Evolutionary conservation across 2,113 vertebrate genomes (phyloP).

Genomic region (Siphamia tubifer): DNA sequence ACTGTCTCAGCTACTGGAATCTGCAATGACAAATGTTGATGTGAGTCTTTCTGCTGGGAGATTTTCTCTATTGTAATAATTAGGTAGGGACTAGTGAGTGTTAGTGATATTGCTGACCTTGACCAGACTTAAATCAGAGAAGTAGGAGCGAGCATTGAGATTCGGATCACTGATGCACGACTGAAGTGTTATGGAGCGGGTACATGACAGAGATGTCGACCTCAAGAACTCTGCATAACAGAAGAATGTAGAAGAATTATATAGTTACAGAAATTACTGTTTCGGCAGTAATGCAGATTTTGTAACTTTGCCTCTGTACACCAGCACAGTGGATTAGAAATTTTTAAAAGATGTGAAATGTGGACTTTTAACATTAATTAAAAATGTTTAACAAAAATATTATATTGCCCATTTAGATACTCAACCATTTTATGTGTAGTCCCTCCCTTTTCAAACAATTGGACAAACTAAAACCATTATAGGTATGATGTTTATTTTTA

Average conservation of each 20-base stretch:
- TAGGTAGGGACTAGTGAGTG: neutral
- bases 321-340: too few relatives aligned
- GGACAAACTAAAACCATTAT: too few relatives aligned
- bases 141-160: slow-evolving; percentile 69
- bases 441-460: too few relatives aligned
- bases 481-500: too few relatives aligned
- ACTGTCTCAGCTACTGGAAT: slow-evolving; percentile 43
- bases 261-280: neutral
- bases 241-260: neutral
- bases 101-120: slow-evolving; percentile 50
- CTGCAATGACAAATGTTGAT: slow-evolving; percentile 44
- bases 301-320: too few relatives aligned
- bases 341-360: too few relatives aligned
- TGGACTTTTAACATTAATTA: too few relatives aligned
- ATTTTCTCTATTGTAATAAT: neutral
- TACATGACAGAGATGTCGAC: slow-evolving; percentile 68
- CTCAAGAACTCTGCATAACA: slow-evolving; percentile 74
- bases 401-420: too few relatives aligned
- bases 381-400: too few relatives aligned
- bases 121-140: slow-evolving; percentile 62
- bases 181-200: slow-evolving; percentile 60
- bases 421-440: too few relatives aligned
- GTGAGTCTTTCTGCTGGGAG: neutral
- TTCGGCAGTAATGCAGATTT: too few relatives aligned
- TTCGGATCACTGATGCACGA: slow-evolving; percentile 65